phyloP scores from a whole-genome alignment of 2,113 vertebrate species.

The Tyrannus savana region DNA sequence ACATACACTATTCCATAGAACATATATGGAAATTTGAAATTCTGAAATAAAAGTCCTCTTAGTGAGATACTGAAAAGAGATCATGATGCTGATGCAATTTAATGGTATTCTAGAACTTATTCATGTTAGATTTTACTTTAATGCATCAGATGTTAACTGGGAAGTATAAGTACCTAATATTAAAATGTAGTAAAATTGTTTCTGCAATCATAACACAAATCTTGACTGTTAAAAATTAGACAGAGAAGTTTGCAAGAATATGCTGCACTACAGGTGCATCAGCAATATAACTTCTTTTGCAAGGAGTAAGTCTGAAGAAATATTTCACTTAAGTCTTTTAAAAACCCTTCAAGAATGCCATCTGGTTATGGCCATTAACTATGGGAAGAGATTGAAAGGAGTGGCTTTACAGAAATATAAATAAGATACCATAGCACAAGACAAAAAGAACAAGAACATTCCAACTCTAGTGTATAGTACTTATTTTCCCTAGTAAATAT shows the following conservation, averaged over 20 bases:
- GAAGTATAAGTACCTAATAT: background rate
- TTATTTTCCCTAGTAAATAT: background rate
- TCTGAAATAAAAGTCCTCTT: background rate
- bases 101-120: background rate
- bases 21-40: background rate
- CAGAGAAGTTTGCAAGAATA: background rate
- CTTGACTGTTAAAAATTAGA: background rate
- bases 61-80: background rate
- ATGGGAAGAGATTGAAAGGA: slow-evolving; percentile 18
- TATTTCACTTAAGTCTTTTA: slow-evolving; percentile 25
- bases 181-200: background rate
- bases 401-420: background rate
- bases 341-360: background rate
- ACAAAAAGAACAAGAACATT: background rate
- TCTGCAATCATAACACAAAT: background rate
- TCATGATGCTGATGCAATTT: background rate
- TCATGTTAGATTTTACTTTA: background rate
- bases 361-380: slow-evolving; percentile 30
- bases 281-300: background rate
- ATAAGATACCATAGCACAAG: background rate
- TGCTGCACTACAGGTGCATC: background rate
- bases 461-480: background rate
- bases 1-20: background rate
- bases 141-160: background rate
- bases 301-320: background rate